Evolutionary conservation across 2,888 invertebrate species (phyloP).

Genomic region (Pachycephus smyrnensis): DNA sequence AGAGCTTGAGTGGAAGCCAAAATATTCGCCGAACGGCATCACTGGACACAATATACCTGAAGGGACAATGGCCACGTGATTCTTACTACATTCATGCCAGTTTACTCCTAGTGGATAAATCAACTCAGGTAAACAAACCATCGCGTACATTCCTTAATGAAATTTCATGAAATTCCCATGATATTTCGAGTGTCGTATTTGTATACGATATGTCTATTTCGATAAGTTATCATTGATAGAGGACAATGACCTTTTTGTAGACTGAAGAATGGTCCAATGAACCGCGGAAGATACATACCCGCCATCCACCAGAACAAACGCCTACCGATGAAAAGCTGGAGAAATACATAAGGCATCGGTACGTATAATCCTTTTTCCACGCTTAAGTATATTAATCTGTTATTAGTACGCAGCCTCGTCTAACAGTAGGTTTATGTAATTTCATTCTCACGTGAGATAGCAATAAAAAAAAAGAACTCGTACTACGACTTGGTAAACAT

Average conservation of each 20-base stretch:
- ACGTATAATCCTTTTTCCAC: slow-evolving; percentile 56
- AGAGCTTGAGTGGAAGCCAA: slow-evolving; percentile 72
- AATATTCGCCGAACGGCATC: slow-evolving; percentile 82
- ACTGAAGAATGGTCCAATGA: slow-evolving; percentile 76
- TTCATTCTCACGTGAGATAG: neutral
- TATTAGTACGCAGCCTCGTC: neutral
- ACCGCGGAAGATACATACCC: slow-evolving; percentile 67
- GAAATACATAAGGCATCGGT: slow-evolving; percentile 70
- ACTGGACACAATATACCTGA: slow-evolving; percentile 82
- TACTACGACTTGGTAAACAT: neutral
- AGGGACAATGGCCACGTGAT: slow-evolving; percentile 83
- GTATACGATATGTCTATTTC: slow-evolving; percentile 2
- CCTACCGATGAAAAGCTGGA: slow-evolving; percentile 72
- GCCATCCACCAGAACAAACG: slow-evolving; percentile 63
- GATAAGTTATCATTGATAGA: neutral
- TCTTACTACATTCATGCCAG: slow-evolving; percentile 76
- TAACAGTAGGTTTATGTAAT: neutral
- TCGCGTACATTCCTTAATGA: slow-evolving; percentile 18
- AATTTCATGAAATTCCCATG: neutral
- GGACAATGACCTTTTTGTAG: slow-evolving; percentile 63
- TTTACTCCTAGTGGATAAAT: slow-evolving; percentile 80
- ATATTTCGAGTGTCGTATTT: slow-evolving; percentile 31
- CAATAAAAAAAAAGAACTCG: neutral
- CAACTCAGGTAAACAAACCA: slow-evolving; percentile 75
- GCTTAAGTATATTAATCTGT: slow-evolving; percentile 45